phyloP scores from a whole-genome alignment of 2,797 vertebrate species.

The Tadarida brasiliensis region DNA sequence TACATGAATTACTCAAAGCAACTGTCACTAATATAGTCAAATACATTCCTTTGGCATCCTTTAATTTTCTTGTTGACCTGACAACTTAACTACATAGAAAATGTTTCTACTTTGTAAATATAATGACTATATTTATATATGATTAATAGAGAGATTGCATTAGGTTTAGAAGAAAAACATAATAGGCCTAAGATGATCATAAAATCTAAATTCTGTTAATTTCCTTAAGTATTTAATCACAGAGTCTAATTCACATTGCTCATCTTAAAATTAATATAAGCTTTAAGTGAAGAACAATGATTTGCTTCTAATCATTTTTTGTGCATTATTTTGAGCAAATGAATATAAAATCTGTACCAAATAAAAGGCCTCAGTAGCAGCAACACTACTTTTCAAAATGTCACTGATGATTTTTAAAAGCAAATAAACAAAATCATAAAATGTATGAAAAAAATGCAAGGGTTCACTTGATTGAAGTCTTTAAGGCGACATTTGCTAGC shows the following conservation, averaged over 20 bases:
- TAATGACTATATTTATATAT: neutral
- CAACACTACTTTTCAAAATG: slow-evolving; percentile 14
- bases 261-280: slow-evolving; percentile 16
- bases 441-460: neutral
- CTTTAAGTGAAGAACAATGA: neutral
- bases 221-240: neutral
- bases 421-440: neutral
- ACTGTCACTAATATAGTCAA: neutral
- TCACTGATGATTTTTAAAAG: slow-evolving; percentile 26
- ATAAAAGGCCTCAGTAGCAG: neutral
- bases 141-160: neutral
- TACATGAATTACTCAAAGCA: neutral
- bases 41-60: neutral
- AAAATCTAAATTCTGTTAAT: slow-evolving; percentile 18
- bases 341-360: slow-evolving; percentile 13
- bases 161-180: neutral
- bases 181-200: neutral
- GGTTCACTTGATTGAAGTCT: neutral
- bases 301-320: slow-evolving; percentile 19
- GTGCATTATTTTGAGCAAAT: slow-evolving; percentile 31
- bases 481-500: neutral
- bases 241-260: neutral
- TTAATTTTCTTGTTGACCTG: neutral
- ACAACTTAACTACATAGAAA: neutral
- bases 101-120: slow-evolving; percentile 18